Evolutionary conservation across 2,797 vertebrate genomes (phyloP).

Genomic region (Antrozous pallidus): DNA sequence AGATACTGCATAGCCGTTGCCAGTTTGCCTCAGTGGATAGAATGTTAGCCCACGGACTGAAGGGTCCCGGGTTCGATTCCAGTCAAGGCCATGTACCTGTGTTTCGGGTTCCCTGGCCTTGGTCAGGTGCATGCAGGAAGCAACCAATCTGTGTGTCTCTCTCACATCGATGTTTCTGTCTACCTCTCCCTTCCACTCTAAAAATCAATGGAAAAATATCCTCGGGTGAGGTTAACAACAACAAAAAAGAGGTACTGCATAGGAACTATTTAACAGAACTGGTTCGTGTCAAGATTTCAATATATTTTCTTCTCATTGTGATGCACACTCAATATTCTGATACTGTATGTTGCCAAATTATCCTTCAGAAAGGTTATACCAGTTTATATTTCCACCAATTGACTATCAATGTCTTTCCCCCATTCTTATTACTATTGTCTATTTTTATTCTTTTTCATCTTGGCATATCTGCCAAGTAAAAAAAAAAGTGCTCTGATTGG

Average conservation of each 20-base stretch:
- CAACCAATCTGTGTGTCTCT: too few relatives aligned
- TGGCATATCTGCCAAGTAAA: conserved; percentile 4
- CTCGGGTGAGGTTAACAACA: too few relatives aligned
- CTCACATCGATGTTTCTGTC: too few relatives aligned
- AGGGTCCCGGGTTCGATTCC: too few relatives aligned
- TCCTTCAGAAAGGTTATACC: not conserved
- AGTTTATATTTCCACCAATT: not conserved
- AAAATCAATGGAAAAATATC: too few relatives aligned
- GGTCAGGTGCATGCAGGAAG: too few relatives aligned
- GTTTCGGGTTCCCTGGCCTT: too few relatives aligned
- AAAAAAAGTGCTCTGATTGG: not conserved
- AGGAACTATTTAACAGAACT: not conserved
- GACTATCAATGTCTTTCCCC: not conserved
- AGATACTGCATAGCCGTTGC: not conserved
- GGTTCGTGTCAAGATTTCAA: not conserved
- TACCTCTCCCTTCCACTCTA: too few relatives aligned
- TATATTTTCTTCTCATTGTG: not conserved
- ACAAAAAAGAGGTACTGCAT: not conserved
- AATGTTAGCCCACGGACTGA: too few relatives aligned
- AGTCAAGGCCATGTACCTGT: too few relatives aligned
- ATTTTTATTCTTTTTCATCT: conserved; percentile 19
- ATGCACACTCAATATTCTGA: not conserved
- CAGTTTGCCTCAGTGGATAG: too few relatives aligned
- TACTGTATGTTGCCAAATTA: not conserved
- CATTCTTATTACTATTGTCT: not conserved